Evolutionary conservation across 2,888 invertebrate genomes (phyloP).

Genomic region (Eurois occulta): DNA sequence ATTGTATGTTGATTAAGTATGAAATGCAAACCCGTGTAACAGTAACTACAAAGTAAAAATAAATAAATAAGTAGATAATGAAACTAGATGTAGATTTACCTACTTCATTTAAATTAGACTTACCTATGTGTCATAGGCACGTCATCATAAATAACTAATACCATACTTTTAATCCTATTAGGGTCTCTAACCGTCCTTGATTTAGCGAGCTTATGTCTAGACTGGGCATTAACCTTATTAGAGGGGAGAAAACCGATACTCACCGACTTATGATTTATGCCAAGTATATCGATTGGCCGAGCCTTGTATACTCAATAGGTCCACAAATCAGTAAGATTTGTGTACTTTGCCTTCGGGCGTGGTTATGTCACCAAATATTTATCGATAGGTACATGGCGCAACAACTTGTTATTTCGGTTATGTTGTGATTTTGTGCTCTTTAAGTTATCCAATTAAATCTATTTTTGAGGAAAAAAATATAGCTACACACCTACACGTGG

Average conservation of each 20-base stretch:
- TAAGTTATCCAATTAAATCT: not conserved
- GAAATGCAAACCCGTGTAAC: constrained; percentile 1
- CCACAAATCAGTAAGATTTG: constrained; percentile 42
- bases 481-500: too few species aligned
- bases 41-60: constrained; percentile 2
- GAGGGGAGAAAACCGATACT: constrained; percentile 16
- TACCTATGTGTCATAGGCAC: not conserved
- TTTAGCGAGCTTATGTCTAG: constrained; percentile 45
- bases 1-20: not conserved
- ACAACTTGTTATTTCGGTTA: constrained; percentile 5
- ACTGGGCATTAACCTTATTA: constrained; percentile 47
- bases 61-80: not conserved
- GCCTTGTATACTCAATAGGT: constrained; percentile 8
- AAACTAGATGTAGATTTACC: not conserved
- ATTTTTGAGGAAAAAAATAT: not conserved
- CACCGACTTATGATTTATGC: constrained; percentile 18
- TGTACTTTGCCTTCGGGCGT: constrained; percentile 41
- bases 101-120: not conserved
- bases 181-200: constrained; percentile 24
- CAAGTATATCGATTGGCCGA: constrained; percentile 44
- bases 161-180: constrained; percentile 27
- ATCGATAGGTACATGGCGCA: constrained; percentile 43
- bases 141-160: not conserved
- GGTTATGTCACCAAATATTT: constrained; percentile 42
- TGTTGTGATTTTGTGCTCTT: not conserved